A percentile compares a stretch with the other conserved stretches of the same genome.
These are phyloP conservation scores for Glyphotaelius pellucidus DNA, from an alignment of 2,888 invertebrate species.

Conservation along the genomic window DNA sequence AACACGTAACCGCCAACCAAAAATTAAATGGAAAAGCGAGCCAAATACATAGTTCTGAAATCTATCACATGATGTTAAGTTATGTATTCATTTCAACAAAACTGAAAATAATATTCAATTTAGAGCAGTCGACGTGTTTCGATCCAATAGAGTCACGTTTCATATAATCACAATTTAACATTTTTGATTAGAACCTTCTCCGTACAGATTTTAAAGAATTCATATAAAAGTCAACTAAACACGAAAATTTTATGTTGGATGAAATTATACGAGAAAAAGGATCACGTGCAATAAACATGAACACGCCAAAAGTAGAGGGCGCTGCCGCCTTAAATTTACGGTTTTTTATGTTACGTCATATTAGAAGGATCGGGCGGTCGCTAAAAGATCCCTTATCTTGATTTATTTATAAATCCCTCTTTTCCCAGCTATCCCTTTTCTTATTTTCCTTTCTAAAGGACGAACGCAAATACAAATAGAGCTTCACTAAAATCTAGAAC, in stretches of 20 bases:
- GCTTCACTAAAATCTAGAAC: neutral
- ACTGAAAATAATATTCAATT: neutral
- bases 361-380: slow-evolving; percentile 12
- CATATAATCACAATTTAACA: neutral
- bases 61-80: neutral
- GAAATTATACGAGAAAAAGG: slow-evolving; percentile 15
- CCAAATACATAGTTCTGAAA: too few relatives aligned
- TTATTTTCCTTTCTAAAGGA: neutral
- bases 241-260: neutral
- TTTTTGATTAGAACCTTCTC: neutral
- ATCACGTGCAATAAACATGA: neutral
- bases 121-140: neutral
- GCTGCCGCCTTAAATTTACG: neutral
- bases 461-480: neutral
- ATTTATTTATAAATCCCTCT: slow-evolving; percentile 23
- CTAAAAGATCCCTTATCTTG: slow-evolving; percentile 6
- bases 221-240: neutral
- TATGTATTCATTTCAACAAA: neutral
- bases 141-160: neutral
- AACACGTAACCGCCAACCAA: too few relatives aligned
- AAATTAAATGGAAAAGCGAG: too few relatives aligned
- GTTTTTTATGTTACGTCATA: slow-evolving; percentile 19
- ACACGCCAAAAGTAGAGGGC: neutral
- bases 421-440: neutral
- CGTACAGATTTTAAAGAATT: neutral